Evolutionary conservation across 2,888 invertebrate species (phyloP), one percentile per base, ranked within the genome.

Genomic region (Aproaerema taeniolella): DNA sequence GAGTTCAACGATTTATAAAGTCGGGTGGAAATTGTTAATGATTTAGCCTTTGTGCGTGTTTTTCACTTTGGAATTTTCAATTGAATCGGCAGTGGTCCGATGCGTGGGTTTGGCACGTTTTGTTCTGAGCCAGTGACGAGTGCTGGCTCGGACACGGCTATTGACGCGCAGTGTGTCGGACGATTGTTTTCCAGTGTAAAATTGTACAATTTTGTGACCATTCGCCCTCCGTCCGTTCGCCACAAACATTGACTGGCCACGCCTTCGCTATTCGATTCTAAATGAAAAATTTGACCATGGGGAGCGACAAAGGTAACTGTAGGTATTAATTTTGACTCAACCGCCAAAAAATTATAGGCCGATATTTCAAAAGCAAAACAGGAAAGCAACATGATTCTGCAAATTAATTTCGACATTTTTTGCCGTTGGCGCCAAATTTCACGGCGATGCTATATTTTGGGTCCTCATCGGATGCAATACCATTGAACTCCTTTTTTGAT

Each of bases 61-160:
- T 75, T 77, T 75, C 70, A 69, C 62, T 73, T 63, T 43, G 52
- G 53, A 69, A 61, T 69, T 72, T 71, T 68, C 65, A 73, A 70
- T 74, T 62, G 68, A 57, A 67, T 58, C 60, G 56, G 58, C 55
- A 61, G 53, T 67, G 63, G 58, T 61, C 38, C 4, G 58, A 45
- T 49, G 62, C 55, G 65, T 83, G 85, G 58, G 70, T 76, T 80
- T 85, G 86, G 75, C 86, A 80, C 49, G 78, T 74, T 79, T 82
- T 85, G 80, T 85, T 78, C 63, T 47, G 56, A 69, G 62, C 72
- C 61, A 67, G 61, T 70, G 73, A 74, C 60, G 74, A 62, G 55
- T 61, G 65, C 64, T 74, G 78, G 61, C 58, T 62, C 51, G 71
- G 78, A 75, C 78, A 58, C 60, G 64, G 61, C 70, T 55, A 77